A percentile compares a stretch with the other conserved stretches of the same genome.
Evolutionary conservation across 2,797 vertebrate species (phyloP).

Genomic region (Hoplostethus mediterraneus): DNA sequence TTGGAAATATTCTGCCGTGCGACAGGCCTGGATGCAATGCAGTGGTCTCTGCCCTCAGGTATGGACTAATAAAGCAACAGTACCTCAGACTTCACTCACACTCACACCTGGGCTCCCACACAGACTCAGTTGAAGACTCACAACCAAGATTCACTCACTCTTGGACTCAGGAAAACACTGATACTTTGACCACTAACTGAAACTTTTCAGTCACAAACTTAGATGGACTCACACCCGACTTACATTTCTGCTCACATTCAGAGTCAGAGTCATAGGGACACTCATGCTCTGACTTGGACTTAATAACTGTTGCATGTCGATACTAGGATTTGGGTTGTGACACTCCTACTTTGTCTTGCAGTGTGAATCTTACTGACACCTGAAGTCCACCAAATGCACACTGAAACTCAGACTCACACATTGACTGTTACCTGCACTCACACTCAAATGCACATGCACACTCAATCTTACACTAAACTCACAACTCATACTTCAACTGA

Average conservation of each 20-base stretch:
- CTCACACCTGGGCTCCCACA: no score
- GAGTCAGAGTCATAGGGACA: neutral
- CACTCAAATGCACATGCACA: no score
- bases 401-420: no score
- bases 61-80: neutral
- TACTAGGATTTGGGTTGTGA: neutral
- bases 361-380: neutral
- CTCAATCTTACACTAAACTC: no score
- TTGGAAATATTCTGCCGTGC: slow-evolving; percentile 19
- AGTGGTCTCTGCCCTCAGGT: neutral
- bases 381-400: no score
- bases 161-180: slow-evolving; percentile 11
- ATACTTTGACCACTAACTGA: neutral
- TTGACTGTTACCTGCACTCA: no score
- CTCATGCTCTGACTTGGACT: neutral
- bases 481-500: no score
- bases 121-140: neutral
- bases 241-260: neutral
- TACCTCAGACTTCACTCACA: slow-evolving; percentile 4
- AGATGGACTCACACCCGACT: no score
- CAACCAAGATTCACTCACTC: neutral
- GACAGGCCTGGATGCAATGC: no score
- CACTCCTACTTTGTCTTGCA: neutral
- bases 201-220: neutral
- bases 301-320: neutral